Base-by-base conservation (phyloP, 2,888 invertebrate genomes). In the Thera britannica region DNA sequence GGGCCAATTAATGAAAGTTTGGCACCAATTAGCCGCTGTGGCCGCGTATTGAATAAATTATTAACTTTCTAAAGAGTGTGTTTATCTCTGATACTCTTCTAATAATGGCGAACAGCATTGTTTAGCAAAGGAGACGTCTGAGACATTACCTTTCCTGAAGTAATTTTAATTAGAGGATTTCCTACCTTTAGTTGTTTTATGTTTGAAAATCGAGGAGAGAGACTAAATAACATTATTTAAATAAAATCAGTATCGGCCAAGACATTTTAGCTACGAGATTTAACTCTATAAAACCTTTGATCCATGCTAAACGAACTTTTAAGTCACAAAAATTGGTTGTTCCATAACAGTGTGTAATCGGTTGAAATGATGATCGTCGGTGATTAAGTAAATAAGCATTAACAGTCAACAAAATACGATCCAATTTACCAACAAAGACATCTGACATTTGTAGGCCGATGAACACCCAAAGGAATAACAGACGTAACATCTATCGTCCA, bases 1-100 rank as follows among this genome's bases (percentile, higher is more conserved):
- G 80, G 82, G 81, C 79, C 84, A 81, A 85, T 86, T 83, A 83
- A 81, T 82, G 78, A 79, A 86, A 86, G 83, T 88, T 88, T 82
- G 76, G 75, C 79, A 78, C 81, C 84, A 88, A 87, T 88, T 87
- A 87, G 83, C 76, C 78, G 75, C 74, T 76, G 76, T 75, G 72
- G 75, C 74, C 82, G 81, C 80, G 74, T 75, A 65, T 67, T 58
- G 86, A 86, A 88, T 87, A 86, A 85, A 85, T 86, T 86, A 86
- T 75, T 58, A 67, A 71, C 72, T 71, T 75, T 71, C 64, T 59
- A 61, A 51, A 56, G 65, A 63, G 56, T 69, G 67, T 56, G 56
- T 35, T 58, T 23, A 63, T 58, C 62, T 60, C 60, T 54, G 59
- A 23, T 23, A 23, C 23, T 51, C 58, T 51, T 61, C 60, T 65